These are phyloP conservation scores for Brassicogethes aeneus DNA, from an alignment of 2,888 invertebrate genomes.

Conservation along the genomic window DNA sequence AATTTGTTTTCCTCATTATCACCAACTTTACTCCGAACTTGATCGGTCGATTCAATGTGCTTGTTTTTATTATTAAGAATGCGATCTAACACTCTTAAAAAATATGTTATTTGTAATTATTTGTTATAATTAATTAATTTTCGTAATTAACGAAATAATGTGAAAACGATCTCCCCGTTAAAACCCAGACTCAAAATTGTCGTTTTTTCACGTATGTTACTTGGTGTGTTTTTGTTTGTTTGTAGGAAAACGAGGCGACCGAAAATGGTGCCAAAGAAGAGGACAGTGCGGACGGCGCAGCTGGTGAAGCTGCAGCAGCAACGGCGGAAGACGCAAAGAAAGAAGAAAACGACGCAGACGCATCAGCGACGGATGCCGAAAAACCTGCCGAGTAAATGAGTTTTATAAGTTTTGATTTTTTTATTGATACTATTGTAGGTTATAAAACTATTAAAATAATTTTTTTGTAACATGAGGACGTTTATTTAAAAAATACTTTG, in stretches of 20 bases:
- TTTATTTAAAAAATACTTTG: slow-evolving; percentile 17
- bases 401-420: slow-evolving; percentile 21
- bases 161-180: too few relatives aligned
- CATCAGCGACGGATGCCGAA: slow-evolving; percentile 27
- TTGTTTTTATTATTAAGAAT: too few relatives aligned
- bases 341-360: slow-evolving; percentile 24
- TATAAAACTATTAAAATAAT: slow-evolving; percentile 20
- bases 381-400: slow-evolving; percentile 34
- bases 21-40: too few relatives aligned
- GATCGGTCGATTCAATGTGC: too few relatives aligned
- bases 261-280: slow-evolving; percentile 39
- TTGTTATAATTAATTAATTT: too few relatives aligned
- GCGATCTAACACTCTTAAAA: too few relatives aligned
- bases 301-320: slow-evolving; percentile 17
- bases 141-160: too few relatives aligned
- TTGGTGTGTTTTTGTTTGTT: slow-evolving; percentile 4
- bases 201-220: slow-evolving; percentile 7
- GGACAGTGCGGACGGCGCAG: slow-evolving; percentile 29
- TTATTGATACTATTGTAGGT: slow-evolving; percentile 28
- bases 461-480: slow-evolving; percentile 16
- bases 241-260: slow-evolving; percentile 29
- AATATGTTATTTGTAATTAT: too few relatives aligned
- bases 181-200: too few relatives aligned
- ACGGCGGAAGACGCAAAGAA: slow-evolving; percentile 31
- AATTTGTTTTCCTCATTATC: too few relatives aligned